phyloP scores from a whole-genome alignment of 1,140 invertebrate species.

The Lordiphosa mommai region DNA sequence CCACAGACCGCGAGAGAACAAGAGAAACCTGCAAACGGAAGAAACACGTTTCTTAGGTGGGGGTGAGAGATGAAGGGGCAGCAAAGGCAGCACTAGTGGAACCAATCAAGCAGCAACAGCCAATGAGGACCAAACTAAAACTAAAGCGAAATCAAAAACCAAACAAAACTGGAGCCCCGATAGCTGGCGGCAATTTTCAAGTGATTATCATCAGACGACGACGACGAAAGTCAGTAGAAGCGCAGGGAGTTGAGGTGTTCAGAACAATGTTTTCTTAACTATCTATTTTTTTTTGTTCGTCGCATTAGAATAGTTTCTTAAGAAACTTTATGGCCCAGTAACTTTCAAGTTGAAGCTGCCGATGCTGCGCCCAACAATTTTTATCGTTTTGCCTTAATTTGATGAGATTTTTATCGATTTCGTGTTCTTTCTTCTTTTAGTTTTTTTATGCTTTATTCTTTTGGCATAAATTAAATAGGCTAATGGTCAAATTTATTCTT shows the following conservation, averaged over 20 bases:
- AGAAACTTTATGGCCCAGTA: constrained; percentile 12
- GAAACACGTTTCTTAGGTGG: constrained; percentile 52
- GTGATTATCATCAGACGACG: constrained; percentile 60
- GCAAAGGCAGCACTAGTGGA: constrained; percentile 36
- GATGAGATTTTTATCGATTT: constrained; percentile 71
- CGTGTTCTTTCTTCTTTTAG: constrained; percentile 27
- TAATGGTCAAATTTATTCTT: constrained; percentile 58
- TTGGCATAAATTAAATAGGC: constrained; percentile 66
- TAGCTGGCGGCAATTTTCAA: constrained; percentile 56
- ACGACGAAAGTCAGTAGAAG: not conserved
- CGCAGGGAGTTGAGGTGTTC: constrained; percentile 1
- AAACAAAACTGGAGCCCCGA: constrained; percentile 39
- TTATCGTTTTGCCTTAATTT: constrained; percentile 73
- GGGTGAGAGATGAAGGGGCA: not conserved
- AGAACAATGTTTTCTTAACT: constrained; percentile 18
- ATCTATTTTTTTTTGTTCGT: not conserved
- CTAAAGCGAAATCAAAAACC: constrained; percentile 34
- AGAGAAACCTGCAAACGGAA: constrained; percentile 47
- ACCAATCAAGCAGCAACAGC: constrained; percentile 53
- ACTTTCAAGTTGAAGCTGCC: constrained; percentile 27
- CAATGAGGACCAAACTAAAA: constrained; percentile 44
- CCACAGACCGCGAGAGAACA: not conserved
- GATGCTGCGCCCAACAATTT: constrained; percentile 59
- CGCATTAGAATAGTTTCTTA: constrained; percentile 39
- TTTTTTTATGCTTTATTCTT: constrained; percentile 34